Evolutionary conservation across 2,113 vertebrate species (phyloP), one percentile per base, ranked within the genome.

Genomic region (Petrocephalus microphthalmus): DNA sequence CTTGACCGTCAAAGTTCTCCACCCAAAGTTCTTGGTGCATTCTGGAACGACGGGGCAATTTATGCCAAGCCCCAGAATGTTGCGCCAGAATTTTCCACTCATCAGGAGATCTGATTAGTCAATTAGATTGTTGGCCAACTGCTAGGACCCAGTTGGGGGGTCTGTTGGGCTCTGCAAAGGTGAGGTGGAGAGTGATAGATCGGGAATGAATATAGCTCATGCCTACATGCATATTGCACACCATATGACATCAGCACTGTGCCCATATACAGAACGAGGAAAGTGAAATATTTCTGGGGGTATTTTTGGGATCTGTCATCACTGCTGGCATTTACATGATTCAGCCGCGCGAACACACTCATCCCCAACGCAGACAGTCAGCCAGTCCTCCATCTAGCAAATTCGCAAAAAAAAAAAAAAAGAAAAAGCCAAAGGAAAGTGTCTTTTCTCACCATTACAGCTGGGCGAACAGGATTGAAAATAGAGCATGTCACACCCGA

Each of bases 251-350:
- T 85, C 52, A 85, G 49, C 29, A 7, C 51, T 54, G 11, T 25
- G 25, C 84, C 51, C 19, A 33, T 33, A 54, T 22, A 85, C 4
- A 54, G 84, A 85, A 56, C 19, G 84, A 85, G 84, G 52, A 37
- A 85, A 85, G 52, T 33, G 15, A 85, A 85, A 3, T 37, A 6
- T 85, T 83, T 83, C 81, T 56, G 29, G 52, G 52, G 84, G 22
- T 33, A 52, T 52, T 85, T 85, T 85, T 85, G 52, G 52, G 84
- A 85, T 85, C 51, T 33, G 84, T 85, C 84, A 54, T 56, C 84
- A 53, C 49, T 56, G 84, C 52, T 85, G 84, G 52, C 84, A 56
- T 85, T 85, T 85, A 85, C 52, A 37, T 85, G 51, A 85, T 85
- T 85, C 84, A 54, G 29, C 51, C 15, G 49, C 25, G 15, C 7